phyloP scores from a whole-genome alignment of 2,797 vertebrate genomes.

The Podarcis siculus region DNA sequence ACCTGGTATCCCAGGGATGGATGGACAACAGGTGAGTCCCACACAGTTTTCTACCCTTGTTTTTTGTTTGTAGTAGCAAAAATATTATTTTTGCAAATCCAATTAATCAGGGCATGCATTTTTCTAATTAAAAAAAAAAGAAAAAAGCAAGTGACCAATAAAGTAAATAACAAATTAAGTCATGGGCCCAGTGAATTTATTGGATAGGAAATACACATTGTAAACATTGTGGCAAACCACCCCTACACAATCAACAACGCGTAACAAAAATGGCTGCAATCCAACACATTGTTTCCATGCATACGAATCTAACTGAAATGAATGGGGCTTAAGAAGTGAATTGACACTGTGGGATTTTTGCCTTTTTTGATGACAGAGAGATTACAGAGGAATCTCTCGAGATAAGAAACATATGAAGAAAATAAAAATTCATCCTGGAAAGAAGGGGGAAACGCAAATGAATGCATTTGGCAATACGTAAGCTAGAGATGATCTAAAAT shows the following conservation, averaged over 20 bases:
- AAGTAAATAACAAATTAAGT: background rate
- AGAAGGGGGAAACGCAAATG: background rate
- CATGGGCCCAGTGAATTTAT: background rate
- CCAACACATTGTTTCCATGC: background rate
- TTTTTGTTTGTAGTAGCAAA: slow-evolving; percentile 29
- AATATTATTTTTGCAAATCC: background rate
- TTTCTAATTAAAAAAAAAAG: background rate
- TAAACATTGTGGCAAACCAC: background rate
- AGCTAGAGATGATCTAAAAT: background rate
- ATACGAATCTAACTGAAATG: background rate
- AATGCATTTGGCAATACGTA: slow-evolving; percentile 18
- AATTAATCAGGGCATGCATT: background rate
- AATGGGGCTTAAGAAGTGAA: background rate
- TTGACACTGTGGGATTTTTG: background rate
- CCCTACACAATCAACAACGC: background rate
- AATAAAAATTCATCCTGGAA: background rate
- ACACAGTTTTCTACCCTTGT: background rate
- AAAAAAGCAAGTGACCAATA: background rate
- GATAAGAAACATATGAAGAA: slow-evolving; percentile 5
- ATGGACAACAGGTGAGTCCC: slow-evolving; percentile 91
- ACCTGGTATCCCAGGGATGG: slow-evolving; percentile 87
- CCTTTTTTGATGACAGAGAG: slow-evolving; percentile 20
- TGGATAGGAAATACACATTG: background rate
- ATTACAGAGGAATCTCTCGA: background rate
- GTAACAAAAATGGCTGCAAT: slow-evolving; percentile 1